These are phyloP conservation scores for Hetaerina americana DNA, from an alignment of 1,140 invertebrate genomes.

Conservation along the genomic window DNA sequence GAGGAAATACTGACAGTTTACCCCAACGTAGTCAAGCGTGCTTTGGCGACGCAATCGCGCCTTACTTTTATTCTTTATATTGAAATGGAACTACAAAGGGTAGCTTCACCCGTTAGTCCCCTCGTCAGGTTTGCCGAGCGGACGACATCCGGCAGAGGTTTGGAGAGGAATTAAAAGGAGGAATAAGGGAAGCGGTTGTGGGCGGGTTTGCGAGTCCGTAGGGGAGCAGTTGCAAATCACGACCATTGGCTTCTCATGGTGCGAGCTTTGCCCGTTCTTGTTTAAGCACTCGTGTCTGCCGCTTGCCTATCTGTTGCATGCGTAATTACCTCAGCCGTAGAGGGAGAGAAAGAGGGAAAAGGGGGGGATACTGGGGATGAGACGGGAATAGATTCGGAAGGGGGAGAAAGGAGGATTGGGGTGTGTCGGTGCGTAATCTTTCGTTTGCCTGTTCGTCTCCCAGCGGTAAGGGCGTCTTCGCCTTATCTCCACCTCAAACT, in stretches of 20 bases:
- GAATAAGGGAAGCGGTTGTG: neutral
- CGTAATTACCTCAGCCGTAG: neutral
- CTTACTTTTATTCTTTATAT: no score
- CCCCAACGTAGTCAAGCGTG: no score
- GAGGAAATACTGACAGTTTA: no score
- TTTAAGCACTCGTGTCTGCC: neutral
- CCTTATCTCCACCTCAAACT: no score
- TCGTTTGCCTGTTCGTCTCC: neutral
- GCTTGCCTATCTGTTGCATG: neutral
- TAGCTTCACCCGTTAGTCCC: no score
- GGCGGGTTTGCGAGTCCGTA: no score
- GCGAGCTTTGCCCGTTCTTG: neutral
- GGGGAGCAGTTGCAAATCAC: neutral
- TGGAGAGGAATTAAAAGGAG: neutral
- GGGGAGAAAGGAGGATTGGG: neutral
- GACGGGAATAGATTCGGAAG: no score
- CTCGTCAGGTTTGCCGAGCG: no score
- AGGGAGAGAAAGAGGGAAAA: neutral
- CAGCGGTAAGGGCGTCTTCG: neutral
- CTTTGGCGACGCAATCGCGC: no score
- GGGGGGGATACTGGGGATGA: no score
- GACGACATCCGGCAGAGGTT: no score
- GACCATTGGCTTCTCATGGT: neutral
- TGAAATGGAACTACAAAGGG: no score
- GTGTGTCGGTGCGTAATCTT: neutral